Evolutionary conservation across 2,113 vertebrate genomes (phyloP).

Genomic region (Erinaceus europaeus): DNA sequence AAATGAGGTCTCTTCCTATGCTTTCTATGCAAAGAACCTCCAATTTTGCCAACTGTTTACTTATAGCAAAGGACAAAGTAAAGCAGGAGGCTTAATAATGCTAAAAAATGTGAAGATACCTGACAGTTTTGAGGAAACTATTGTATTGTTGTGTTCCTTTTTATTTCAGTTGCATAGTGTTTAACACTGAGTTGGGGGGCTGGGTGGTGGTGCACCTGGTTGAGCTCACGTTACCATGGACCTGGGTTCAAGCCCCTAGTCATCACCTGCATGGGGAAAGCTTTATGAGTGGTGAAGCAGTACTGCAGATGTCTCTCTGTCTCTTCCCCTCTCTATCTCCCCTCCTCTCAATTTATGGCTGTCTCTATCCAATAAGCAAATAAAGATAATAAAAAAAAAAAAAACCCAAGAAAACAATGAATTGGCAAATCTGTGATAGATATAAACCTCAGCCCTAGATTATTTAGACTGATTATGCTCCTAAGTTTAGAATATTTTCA

Average conservation of each 20-base stretch:
- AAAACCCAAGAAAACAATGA: too few species aligned
- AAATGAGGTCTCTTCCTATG: not conserved
- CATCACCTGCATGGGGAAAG: too few species aligned
- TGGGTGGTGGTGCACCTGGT: too few species aligned
- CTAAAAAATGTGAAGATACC: not conserved
- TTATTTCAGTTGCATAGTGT: slow-evolving; percentile 19
- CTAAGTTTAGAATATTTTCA: not conserved
- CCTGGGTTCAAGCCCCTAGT: too few species aligned
- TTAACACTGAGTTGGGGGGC: not conserved
- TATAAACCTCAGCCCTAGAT: not conserved
- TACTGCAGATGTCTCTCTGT: too few species aligned
- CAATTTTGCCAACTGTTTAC: not conserved
- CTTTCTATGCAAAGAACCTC: not conserved
- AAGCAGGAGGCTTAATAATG: not conserved
- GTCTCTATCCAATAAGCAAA: too few species aligned
- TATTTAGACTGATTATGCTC: not conserved
- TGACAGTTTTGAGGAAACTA: not conserved
- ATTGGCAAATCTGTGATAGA: not conserved
- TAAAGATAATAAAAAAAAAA: too few species aligned
- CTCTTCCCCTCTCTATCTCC: too few species aligned
- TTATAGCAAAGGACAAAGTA: not conserved
- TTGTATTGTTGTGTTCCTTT: not conserved
- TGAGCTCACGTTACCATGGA: too few species aligned
- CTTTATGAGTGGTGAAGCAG: too few species aligned
- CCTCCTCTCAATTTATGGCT: too few species aligned